Conservation (phyloP, 2,113 vertebrate genomes). For the Cettia cetti region DNA sequence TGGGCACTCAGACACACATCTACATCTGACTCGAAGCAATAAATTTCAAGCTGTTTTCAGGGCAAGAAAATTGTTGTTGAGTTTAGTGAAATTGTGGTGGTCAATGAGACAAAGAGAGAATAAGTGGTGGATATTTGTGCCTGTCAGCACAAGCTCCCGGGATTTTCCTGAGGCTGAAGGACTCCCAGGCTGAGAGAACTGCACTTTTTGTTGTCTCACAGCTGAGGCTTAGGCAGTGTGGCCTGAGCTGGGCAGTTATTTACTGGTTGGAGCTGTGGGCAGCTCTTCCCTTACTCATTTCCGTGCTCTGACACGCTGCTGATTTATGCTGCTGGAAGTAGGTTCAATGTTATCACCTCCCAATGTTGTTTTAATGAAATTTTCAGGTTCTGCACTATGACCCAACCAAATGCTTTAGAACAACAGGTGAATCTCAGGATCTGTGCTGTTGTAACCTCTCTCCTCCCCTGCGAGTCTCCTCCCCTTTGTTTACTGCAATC, state of each 20-base stretch:
- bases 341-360: background rate
- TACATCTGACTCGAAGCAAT: background rate
- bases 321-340: background rate
- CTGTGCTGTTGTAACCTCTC: constrained; percentile 18
- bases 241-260: background rate
- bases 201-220: background rate
- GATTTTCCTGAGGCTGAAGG: background rate
- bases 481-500: constrained; percentile 31
- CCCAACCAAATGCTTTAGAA: background rate
- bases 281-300: constrained; percentile 5
- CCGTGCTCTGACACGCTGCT: background rate
- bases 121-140: background rate
- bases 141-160: background rate
- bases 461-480: background rate
- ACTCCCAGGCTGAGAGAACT: background rate
- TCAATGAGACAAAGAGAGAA: background rate
- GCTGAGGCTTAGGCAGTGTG: background rate
- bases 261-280: background rate
- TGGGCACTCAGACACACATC: fast-evolving
- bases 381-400: background rate
- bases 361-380: background rate
- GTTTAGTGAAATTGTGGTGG: background rate
- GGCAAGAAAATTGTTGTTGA: background rate
- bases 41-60: background rate
- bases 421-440: constrained; percentile 25